Conservation (phyloP, 2,888 invertebrate species). For the Melieria crassipennis region DNA sequence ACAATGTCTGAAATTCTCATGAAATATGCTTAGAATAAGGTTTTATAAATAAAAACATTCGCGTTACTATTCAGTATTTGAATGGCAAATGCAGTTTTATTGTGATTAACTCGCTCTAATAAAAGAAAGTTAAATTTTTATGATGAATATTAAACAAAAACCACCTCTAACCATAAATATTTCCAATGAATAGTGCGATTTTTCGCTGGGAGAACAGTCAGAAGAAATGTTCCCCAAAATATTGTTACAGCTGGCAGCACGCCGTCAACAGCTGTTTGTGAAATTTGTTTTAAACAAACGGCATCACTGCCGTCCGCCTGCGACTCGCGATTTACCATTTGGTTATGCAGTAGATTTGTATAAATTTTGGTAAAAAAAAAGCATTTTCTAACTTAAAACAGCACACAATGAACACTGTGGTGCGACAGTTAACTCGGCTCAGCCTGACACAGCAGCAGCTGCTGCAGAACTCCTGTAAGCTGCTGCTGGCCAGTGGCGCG, state of each 20-base stretch:
- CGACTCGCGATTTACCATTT: conserved; percentile 12
- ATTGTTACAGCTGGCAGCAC: too few species aligned
- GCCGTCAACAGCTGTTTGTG: neutral
- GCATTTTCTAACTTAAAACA: too few species aligned
- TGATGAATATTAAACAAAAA: too few species aligned
- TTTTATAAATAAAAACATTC: neutral
- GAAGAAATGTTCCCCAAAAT: too few species aligned
- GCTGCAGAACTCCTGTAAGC: conserved; percentile 22
- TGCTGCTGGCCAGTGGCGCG: conserved; percentile 6
- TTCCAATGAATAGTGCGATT: too few species aligned
- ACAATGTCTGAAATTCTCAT: too few species aligned
- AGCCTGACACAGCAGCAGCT: conserved; percentile 25
- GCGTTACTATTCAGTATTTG: neutral
- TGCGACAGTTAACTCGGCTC: conserved; percentile 34
- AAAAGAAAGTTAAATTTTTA: neutral
- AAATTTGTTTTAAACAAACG: too few species aligned
- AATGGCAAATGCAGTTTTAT: neutral
- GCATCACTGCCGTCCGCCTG: neutral
- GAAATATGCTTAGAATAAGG: too few species aligned
- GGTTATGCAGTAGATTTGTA: conserved; percentile 35
- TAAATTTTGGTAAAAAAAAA: neutral
- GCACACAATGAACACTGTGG: conserved; percentile 41
- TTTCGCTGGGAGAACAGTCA: too few species aligned
- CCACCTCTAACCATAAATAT: too few species aligned
- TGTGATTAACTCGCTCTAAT: neutral